Evolutionary conservation across 1,140 invertebrate genomes (phyloP), one percentile per base, ranked within the genome.

Genomic region (Ptiloglossa arizonensis): DNA sequence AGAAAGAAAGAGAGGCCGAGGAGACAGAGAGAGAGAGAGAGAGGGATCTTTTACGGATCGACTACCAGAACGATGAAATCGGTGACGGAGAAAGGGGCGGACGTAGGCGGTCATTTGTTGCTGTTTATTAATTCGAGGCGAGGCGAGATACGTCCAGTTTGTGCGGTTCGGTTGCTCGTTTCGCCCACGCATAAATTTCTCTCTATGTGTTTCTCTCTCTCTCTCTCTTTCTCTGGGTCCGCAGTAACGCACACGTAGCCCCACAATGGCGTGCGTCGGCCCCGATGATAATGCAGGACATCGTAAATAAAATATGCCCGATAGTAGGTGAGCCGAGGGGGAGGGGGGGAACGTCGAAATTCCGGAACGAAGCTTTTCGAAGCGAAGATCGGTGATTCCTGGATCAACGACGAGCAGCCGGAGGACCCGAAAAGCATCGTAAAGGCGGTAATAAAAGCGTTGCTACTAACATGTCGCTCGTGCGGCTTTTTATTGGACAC

Each of bases 81-180:
- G 86, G 88, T 79, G 77, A 86, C 83, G 73, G 86, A 82, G 85
- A 89, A 87, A 87, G 87, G 86, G 88, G 87, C 85, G 88, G 88
- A 88, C 88, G 90, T 90, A 88, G 87, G 86, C 87, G 89, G 87
- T 90, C 88, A 90, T 91, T 91, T 90, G 91, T 91, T 90, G 89
- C 87, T 91, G 89, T 90, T 92, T 91, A 92, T 92, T 92, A 92
- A 92, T 92, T 91, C 89, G 88, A 90, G 87, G 83, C 87, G 88
- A 91, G 89, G 87, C 88, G 87, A 89, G 87, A 91, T 83, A 89
- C 87, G 87, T 89, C 88, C 87, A 90, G 87, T 88, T 87, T 87
- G 85, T 86, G 86, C 83, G 86, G 52, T 87, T 89, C 88, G 88
- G 86, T 87, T 87, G 87, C 87, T 89, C 89, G 89, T 91, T 89